Conservation (phyloP, 2,797 vertebrate genomes). For the Novumbra hubbsi region DNA sequence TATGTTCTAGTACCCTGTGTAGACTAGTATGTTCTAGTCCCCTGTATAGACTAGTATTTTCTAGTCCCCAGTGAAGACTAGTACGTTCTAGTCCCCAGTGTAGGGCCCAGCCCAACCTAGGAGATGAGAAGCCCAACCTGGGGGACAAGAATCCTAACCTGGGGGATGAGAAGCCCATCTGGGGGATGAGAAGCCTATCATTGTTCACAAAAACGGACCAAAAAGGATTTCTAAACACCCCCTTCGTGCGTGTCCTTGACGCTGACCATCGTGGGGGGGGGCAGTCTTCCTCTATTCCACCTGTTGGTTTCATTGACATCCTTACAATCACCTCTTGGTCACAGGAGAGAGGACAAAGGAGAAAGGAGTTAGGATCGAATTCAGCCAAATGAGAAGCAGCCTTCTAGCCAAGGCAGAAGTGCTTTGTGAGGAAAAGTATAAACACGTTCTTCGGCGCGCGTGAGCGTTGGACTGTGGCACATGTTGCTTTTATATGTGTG, state of each 20-base stretch:
- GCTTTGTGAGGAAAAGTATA: background rate
- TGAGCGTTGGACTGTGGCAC: background rate
- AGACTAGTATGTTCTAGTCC: conserved; percentile 42
- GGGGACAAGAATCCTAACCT: no score
- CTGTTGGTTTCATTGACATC: no score
- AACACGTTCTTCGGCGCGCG: background rate
- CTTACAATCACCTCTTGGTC: no score
- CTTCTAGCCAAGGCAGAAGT: background rate
- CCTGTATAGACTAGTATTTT: conserved; percentile 29
- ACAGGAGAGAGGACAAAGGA: background rate
- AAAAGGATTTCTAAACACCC: no score
- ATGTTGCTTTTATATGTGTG: background rate
- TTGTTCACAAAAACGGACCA: no score
- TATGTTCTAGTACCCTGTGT: conserved; percentile 45
- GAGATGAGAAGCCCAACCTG: no score
- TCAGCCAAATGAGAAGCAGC: background rate
- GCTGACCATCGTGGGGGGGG: no score
- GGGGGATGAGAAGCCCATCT: no score
- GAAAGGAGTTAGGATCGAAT: background rate
- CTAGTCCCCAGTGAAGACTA: conserved; percentile 30
- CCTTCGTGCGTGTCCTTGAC: no score
- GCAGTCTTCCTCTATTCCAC: no score
- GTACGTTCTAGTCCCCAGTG: conserved; percentile 39
- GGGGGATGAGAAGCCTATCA: no score
- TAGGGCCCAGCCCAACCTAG: background rate